Conservation (phyloP, 2,888 invertebrate genomes). For the Baronia brevicornis region DNA sequence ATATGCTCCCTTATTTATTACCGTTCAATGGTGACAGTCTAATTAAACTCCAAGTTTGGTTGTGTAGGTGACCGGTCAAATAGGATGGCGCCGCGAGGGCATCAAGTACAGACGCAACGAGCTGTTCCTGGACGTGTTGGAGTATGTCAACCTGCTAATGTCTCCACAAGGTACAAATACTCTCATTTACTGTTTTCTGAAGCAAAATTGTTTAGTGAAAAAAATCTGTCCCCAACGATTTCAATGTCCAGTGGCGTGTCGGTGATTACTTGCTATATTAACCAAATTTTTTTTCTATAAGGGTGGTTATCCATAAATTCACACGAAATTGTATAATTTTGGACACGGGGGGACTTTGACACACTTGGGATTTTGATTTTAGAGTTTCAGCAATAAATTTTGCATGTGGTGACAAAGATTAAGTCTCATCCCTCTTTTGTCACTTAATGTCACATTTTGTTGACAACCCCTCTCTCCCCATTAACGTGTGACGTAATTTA, state of each 20-base stretch:
- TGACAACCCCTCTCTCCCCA: too few species aligned
- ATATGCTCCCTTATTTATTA: too few species aligned
- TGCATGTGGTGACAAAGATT: too few species aligned
- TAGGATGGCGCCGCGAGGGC: conserved; percentile 99
- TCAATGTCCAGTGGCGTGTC: neutral
- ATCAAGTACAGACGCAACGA: conserved; percentile 99
- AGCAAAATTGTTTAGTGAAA: neutral
- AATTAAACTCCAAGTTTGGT: neutral
- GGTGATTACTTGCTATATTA: neutral
- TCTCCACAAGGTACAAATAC: conserved; percentile 91
- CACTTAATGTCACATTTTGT: too few species aligned
- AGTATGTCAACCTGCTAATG: conserved; percentile 99
- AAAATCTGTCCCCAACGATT: neutral
- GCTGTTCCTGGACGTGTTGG: conserved; percentile 97
- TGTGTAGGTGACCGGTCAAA: conserved; percentile 90
- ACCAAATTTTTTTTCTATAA: neutral
- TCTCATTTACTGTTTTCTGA: neutral
- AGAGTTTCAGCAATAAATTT: too few species aligned
- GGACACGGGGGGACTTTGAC: too few species aligned
- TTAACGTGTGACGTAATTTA: too few species aligned
- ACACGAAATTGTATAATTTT: too few species aligned
- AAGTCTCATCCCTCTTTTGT: too few species aligned
- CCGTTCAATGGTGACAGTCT: too few species aligned
- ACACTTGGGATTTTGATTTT: too few species aligned
- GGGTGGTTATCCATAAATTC: too few species aligned